These are phyloP conservation scores for Drosophila kanapiae DNA, from an alignment of 1,140 invertebrate species.

Conservation along the genomic window DNA sequence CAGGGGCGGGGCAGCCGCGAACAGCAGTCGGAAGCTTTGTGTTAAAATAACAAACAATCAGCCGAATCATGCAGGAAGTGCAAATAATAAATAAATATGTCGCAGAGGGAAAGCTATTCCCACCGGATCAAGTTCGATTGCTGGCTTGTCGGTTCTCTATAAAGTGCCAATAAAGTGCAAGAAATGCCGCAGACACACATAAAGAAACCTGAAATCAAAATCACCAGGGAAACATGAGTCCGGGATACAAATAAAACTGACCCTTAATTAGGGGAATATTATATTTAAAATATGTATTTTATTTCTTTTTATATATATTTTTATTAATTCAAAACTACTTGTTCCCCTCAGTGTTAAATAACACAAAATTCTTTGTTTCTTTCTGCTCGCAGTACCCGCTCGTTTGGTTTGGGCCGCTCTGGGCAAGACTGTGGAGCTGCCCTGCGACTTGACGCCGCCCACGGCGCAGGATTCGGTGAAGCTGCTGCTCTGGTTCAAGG, in stretches of 20 bases:
- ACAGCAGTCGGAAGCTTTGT: conserved; percentile 72
- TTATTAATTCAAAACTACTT: background rate
- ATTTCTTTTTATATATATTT: background rate
- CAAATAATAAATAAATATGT: conserved; percentile 84
- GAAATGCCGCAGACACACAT: background rate
- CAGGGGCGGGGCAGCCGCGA: conserved; percentile 25
- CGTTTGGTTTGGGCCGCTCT: conserved; percentile 90
- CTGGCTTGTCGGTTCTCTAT: conserved; percentile 33
- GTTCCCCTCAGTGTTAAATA: background rate
- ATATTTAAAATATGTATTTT: too few relatives aligned
- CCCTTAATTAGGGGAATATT: background rate
- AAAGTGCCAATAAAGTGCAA: conserved; percentile 37
- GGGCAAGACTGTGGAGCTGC: conserved; percentile 90
- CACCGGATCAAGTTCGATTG: conserved; percentile 34
- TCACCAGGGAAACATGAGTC: background rate
- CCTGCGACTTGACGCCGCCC: conserved; percentile 92
- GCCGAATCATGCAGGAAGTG: conserved; percentile 81
- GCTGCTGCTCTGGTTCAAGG: conserved; percentile 94
- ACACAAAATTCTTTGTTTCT: conserved; percentile 21
- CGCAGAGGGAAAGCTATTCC: conserved; percentile 45
- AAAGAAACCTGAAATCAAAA: conserved; percentile 6
- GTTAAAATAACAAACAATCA: conserved; percentile 84
- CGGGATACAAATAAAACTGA: background rate
- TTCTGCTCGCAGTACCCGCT: conserved; percentile 86
- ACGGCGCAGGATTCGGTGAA: conserved; percentile 90